Conservation (phyloP, 2,113 vertebrate species). For the Myrmophylax atrothorax region DNA sequence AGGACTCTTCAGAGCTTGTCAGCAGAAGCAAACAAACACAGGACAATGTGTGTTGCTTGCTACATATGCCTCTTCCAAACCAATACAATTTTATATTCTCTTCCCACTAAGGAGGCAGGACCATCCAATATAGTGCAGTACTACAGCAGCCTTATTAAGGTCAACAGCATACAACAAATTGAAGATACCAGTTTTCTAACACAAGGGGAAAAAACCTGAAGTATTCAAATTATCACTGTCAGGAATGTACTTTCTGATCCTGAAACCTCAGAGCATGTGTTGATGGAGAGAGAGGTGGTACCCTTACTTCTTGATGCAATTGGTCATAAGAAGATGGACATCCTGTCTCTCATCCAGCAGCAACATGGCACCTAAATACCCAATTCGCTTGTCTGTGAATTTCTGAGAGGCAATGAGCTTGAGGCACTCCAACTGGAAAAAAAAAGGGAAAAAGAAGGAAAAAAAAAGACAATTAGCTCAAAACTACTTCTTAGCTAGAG, state of each 20-base stretch:
- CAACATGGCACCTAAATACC: conserved; percentile 98
- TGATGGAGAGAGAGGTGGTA: conserved; percentile 4
- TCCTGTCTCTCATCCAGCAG: conserved; percentile 98
- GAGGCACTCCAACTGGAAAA: conserved; percentile 94
- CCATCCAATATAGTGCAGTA: neutral
- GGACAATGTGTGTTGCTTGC: neutral
- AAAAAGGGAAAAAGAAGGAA: neutral
- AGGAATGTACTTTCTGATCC: neutral
- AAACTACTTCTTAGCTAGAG: conserved; percentile 6
- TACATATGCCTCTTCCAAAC: neutral
- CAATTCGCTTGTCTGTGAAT: conserved; percentile 99
- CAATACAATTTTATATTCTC: neutral
- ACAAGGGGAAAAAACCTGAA: neutral
- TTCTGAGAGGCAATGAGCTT: conserved; percentile 99
- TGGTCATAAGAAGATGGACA: conserved; percentile 99
- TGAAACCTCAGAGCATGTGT: conserved; percentile 8
- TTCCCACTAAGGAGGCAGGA: neutral
- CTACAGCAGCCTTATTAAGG: neutral
- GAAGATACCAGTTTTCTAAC: neutral
- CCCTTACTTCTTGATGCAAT: conserved; percentile 99
- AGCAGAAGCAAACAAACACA: neutral
- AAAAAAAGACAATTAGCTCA: conserved; percentile 20
- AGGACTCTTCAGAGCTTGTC: neutral
- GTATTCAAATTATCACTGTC: neutral
- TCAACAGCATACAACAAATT: neutral